A percentile compares a stretch with the other conserved stretches of the same genome.
These are phyloP conservation scores for Sebastes matsubarae DNA, from an alignment of 2,797 vertebrate species.

Conservation along the genomic window DNA sequence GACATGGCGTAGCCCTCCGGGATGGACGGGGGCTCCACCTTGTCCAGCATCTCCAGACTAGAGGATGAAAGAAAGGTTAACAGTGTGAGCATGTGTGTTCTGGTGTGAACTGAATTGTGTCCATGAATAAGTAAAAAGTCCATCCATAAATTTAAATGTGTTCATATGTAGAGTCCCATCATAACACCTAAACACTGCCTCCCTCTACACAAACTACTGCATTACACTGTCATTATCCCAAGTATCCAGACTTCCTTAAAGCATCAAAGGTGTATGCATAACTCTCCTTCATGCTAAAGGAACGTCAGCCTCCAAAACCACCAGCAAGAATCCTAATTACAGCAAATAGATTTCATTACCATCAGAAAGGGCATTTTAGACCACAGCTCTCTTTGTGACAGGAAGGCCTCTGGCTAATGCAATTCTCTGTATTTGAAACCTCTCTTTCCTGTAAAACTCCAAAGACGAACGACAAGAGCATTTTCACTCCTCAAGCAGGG, in stretches of 20 bases:
- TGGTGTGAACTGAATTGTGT: neutral
- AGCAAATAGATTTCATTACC: neutral
- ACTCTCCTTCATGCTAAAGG: neutral
- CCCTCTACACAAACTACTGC: neutral
- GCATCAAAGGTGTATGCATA: neutral
- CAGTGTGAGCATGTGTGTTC: neutral
- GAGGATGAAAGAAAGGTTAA: slow-evolving; percentile 15
- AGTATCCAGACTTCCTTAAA: neutral
- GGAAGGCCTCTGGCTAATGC: slow-evolving; percentile 3
- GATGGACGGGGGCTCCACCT: slow-evolving; percentile 97
- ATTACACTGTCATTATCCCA: neutral
- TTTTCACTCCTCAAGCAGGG: neutral
- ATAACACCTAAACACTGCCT: neutral
- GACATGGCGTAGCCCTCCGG: slow-evolving; percentile 99
- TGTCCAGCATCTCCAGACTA: slow-evolving; percentile 98
- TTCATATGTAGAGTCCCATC: neutral
- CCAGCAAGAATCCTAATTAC: slow-evolving; percentile 14
- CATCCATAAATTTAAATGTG: neutral
- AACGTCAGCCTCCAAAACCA: neutral
- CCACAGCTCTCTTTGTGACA: slow-evolving; percentile 13
- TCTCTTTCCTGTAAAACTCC: slow-evolving; percentile 1
- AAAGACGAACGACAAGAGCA: slow-evolving; percentile 3
- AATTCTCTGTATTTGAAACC: neutral
- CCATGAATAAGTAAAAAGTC: neutral
- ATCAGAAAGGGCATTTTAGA: slow-evolving; percentile 3